Evolutionary conservation across 2,797 vertebrate species (phyloP).

Genomic region (Tolypeutes matacus): DNA sequence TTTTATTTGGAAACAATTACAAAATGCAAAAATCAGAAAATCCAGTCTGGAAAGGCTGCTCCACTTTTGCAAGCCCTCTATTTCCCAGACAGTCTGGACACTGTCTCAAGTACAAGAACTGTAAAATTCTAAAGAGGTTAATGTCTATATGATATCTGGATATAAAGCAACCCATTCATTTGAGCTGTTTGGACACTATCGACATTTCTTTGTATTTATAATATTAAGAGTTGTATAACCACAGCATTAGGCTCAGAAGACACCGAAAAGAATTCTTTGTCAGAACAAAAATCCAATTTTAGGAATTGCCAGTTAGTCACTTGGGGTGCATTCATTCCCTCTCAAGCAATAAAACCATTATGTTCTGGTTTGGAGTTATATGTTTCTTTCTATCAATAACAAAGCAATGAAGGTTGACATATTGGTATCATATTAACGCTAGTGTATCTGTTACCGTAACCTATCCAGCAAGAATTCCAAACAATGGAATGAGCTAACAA

Average conservation of each 20-base stretch:
- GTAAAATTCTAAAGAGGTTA: conserved; percentile 64
- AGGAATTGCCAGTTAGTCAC: background rate
- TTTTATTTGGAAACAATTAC: conserved; percentile 35
- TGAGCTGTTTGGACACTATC: background rate
- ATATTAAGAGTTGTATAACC: conserved; percentile 30
- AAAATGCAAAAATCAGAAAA: conserved; percentile 45
- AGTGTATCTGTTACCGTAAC: background rate
- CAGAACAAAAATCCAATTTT: conserved; percentile 53
- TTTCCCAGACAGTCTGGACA: background rate
- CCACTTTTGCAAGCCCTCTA: background rate
- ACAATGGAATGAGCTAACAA: conserved; percentile 52
- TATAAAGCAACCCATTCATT: background rate
- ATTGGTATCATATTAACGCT: background rate
- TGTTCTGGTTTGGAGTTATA: background rate
- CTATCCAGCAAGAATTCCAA: background rate
- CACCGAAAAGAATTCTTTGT: conserved; percentile 55
- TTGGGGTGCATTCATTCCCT: conserved; percentile 37
- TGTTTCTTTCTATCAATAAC: conserved; percentile 18
- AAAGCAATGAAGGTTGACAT: conserved; percentile 9
- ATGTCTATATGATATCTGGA: background rate
- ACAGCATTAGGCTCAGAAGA: conserved; percentile 11
- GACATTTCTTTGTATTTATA: conserved; percentile 40
- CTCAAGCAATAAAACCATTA: conserved; percentile 1
- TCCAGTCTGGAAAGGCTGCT: conserved; percentile 8
- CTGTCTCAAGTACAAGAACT: conserved; percentile 2